These are phyloP conservation scores for Candoia aspera DNA, from an alignment of 2,113 vertebrate species.

Conservation along the genomic window DNA sequence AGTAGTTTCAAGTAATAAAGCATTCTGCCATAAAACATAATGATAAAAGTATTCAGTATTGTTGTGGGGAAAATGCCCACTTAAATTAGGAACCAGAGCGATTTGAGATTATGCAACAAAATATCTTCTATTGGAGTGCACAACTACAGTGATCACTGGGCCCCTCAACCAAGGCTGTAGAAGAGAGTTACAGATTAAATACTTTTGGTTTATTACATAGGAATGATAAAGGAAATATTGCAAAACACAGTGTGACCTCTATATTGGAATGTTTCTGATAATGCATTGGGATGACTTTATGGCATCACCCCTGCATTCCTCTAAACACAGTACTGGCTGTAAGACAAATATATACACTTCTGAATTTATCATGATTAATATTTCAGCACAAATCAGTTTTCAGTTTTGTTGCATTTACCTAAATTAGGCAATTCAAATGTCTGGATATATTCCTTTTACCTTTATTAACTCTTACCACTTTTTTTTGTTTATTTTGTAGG, in stretches of 20 bases:
- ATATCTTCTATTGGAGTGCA: background rate
- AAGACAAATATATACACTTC: background rate
- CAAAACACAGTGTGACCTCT: background rate
- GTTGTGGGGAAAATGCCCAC: background rate
- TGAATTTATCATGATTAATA: background rate
- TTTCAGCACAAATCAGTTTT: background rate
- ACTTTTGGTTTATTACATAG: background rate
- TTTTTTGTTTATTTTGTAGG: constrained; percentile 65
- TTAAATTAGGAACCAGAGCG: background rate
- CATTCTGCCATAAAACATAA: background rate
- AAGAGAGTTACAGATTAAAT: background rate
- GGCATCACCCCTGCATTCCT: background rate
- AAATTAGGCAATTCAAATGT: background rate
- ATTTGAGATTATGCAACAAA: background rate
- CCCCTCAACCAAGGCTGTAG: background rate
- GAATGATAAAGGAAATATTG: background rate
- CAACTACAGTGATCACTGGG: background rate
- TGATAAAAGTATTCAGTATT: background rate
- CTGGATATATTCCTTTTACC: background rate
- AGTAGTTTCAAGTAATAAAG: background rate
- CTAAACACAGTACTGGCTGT: constrained; percentile 18
- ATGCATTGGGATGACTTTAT: background rate
- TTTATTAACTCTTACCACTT: constrained; percentile 55
- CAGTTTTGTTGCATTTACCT: background rate
- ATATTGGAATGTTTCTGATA: background rate